phyloP scores from a whole-genome alignment of 2,888 invertebrate genomes.

The Siphonodentalium dalli region DNA sequence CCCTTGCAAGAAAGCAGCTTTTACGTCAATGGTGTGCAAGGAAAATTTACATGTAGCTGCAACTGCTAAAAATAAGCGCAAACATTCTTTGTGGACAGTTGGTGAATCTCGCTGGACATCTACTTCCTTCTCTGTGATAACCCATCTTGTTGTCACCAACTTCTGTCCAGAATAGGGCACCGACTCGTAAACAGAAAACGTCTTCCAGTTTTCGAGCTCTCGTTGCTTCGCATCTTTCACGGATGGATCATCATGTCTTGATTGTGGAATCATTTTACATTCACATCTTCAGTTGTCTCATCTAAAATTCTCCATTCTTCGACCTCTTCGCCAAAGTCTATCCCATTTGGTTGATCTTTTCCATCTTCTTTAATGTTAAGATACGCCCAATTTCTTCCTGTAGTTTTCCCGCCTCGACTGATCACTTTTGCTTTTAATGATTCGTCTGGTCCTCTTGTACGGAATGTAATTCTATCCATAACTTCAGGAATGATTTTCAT shows the following conservation, averaged over 20 bases:
- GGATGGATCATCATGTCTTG: not conserved
- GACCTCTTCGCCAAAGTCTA: constrained; percentile 1
- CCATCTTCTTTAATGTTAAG: not conserved
- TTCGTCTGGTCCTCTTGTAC: not conserved
- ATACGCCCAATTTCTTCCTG: constrained; percentile 6
- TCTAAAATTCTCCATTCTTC: not conserved
- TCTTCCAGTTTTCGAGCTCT: not conserved
- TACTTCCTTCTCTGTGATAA: not conserved
- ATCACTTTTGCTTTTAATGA: constrained; percentile 1
- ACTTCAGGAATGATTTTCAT: not conserved
- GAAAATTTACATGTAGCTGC: no score
- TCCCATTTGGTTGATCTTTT: not conserved
- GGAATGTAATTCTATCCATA: not conserved
- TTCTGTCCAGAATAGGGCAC: not conserved
- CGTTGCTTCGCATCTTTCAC: not conserved
- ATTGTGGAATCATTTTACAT: not conserved
- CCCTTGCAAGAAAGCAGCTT: no score
- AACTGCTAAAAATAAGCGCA: no score
- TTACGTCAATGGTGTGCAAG: no score
- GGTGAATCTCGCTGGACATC: no score
- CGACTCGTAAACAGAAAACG: not conserved
- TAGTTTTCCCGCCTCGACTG: constrained; percentile 7
- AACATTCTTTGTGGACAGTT: no score
- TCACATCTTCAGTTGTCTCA: not conserved
- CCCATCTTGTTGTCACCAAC: not conserved